Conservation (phyloP, 2,113 vertebrate genomes). For the Scomber colias region DNA sequence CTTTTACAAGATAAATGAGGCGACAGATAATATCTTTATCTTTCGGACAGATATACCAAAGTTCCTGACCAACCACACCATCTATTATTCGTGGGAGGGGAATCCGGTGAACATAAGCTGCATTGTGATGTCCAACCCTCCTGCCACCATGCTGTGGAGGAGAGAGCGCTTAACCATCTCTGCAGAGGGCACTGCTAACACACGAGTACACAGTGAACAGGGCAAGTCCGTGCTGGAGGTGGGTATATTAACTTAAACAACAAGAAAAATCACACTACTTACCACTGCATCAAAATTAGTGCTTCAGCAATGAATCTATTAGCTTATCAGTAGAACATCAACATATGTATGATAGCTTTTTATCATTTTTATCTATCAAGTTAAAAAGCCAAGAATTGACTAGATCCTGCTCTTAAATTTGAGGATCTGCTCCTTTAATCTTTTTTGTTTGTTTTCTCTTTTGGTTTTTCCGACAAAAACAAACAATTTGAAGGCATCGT, state of each 20-base stretch:
- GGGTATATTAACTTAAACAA: slow-evolving; percentile 16
- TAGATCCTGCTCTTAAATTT: no score
- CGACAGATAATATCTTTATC: background rate
- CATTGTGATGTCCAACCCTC: slow-evolving; percentile 94
- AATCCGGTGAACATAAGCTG: slow-evolving; percentile 99
- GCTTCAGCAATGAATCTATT: no score
- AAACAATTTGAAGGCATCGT: no score
- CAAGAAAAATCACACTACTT: no score
- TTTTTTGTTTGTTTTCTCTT: no score
- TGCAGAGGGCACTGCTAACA: slow-evolving; percentile 88
- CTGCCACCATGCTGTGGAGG: slow-evolving; percentile 93
- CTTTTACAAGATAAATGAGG: background rate
- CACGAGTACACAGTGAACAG: slow-evolving; percentile 87
- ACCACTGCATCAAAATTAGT: no score
- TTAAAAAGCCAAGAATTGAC: no score
- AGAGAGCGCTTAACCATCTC: slow-evolving; percentile 93
- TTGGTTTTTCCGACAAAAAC: no score
- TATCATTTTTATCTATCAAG: no score
- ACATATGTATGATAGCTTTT: no score
- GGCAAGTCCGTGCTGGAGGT: slow-evolving; percentile 95
- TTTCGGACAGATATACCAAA: slow-evolving; percentile 92
- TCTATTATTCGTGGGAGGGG: slow-evolving; percentile 97
- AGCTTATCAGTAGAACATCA: no score
- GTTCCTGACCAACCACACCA: slow-evolving; percentile 94
- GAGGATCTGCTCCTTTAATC: no score